phyloP scores from a whole-genome alignment of 1,140 invertebrate species.

The Neodiprion virginianus region DNA sequence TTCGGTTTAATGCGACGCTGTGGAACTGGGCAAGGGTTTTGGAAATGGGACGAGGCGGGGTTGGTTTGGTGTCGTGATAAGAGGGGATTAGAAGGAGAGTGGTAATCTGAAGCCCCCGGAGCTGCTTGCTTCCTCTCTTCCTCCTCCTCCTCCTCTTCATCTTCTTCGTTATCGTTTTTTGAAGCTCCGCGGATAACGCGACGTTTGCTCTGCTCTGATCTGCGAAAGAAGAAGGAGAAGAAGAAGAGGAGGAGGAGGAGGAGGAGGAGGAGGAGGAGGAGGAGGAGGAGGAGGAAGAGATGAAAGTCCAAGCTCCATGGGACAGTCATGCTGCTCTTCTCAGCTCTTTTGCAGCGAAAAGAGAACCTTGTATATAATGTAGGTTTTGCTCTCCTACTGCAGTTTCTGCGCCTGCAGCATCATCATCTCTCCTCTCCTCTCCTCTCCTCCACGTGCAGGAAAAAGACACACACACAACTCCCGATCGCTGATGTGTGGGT shows the following conservation, averaged over 20 bases:
- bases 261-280: too few species aligned
- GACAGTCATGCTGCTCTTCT: neutral
- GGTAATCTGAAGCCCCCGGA: constrained; percentile 3
- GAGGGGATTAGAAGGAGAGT: neutral
- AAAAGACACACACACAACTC: neutral
- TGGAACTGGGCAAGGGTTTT: too few species aligned
- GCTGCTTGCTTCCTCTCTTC: constrained; percentile 9
- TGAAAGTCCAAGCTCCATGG: neutral
- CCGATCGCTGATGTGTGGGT: neutral
- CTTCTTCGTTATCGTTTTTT: constrained; percentile 23
- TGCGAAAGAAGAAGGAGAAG: constrained; percentile 15
- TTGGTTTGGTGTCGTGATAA: neutral
- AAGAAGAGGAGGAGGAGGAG: constrained; percentile 7
- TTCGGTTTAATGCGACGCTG: neutral
- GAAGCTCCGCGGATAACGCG: neutral
- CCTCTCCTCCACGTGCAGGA: constrained; percentile 8
- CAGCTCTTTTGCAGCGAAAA: neutral
- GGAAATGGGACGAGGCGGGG: too few species aligned
- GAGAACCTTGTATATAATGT: too few species aligned
- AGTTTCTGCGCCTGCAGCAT: neutral
- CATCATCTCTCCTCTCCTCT: neutral
- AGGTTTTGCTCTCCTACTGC: neutral
- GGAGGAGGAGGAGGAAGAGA: constrained; percentile 9
- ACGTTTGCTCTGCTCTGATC: constrained; percentile 9
- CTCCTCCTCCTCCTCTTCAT: constrained; percentile 11